phyloP scores from a whole-genome alignment of 2,113 vertebrate genomes.

The Lutjanus erythropterus region DNA sequence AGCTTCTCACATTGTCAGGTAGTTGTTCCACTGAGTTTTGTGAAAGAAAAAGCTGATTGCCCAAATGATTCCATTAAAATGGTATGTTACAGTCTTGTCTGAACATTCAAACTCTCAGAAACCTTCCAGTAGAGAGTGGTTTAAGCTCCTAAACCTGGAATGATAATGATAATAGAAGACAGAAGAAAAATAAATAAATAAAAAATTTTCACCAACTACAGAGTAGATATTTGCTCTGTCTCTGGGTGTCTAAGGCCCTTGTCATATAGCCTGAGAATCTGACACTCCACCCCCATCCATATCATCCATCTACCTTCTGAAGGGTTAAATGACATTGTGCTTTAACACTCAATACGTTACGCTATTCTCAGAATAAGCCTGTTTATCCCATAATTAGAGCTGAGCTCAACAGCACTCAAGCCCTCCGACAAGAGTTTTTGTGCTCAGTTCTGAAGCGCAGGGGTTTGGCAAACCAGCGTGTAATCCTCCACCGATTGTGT shows the following conservation, averaged over 20 bases:
- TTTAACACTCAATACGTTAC: slow-evolving; percentile 68
- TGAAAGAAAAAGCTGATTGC: too few species aligned
- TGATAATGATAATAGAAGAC: not conserved
- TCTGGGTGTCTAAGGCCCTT: not conserved
- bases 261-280: slow-evolving; percentile 45
- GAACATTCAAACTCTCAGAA: slow-evolving; percentile 2
- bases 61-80: too few species aligned
- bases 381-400: slow-evolving; percentile 84
- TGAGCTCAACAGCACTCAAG: slow-evolving; percentile 73
- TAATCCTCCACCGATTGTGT: slow-evolving; percentile 73
- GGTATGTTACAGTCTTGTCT: too few species aligned
- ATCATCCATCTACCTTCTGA: slow-evolving; percentile 46
- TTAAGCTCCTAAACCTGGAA: not conserved
- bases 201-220: not conserved
- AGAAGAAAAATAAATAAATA: not conserved
- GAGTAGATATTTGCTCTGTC: not conserved
- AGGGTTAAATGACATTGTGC: slow-evolving; percentile 65
- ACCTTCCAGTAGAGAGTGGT: not conserved
- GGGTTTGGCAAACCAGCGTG: slow-evolving; percentile 55
- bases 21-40: too few species aligned
- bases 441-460: slow-evolving; percentile 51
- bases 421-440: slow-evolving; percentile 71
- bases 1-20: too few species aligned
- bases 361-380: slow-evolving; percentile 77
- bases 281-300: slow-evolving; percentile 24